A percentile compares a stretch with the other conserved stretches of the same genome.
Conservation (phyloP, 2,797 vertebrate species). For the Labeo calbasu region DNA sequence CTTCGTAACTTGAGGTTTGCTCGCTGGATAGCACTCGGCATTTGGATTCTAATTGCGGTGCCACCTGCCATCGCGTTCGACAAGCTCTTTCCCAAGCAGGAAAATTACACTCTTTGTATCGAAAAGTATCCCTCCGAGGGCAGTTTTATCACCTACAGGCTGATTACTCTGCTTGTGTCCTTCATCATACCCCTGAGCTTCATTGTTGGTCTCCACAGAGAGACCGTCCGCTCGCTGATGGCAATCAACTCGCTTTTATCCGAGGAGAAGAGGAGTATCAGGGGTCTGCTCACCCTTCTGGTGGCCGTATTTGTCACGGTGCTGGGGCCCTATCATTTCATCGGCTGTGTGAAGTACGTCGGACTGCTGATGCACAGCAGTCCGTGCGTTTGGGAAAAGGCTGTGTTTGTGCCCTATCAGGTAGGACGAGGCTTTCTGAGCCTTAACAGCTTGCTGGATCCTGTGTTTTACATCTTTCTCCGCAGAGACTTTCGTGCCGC, state of each 20-base stretch:
- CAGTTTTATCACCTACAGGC: slow-evolving; percentile 53
- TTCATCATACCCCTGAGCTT: slow-evolving; percentile 61
- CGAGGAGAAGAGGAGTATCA: slow-evolving; percentile 59
- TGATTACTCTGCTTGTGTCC: slow-evolving; percentile 60
- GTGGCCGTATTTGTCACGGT: slow-evolving; percentile 59
- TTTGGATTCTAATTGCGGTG: slow-evolving; percentile 51
- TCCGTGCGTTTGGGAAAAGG: slow-evolving; percentile 55
- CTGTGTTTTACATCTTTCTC: slow-evolving; percentile 60
- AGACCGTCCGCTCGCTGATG: slow-evolving; percentile 64
- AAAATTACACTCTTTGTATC: slow-evolving; percentile 57
- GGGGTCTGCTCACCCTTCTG: slow-evolving; percentile 56
- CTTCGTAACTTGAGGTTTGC: slow-evolving; percentile 48
- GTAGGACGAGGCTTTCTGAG: slow-evolving; percentile 54
- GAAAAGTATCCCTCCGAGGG: slow-evolving; percentile 60
- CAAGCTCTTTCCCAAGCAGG: slow-evolving; percentile 37
- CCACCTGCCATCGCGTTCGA: slow-evolving; percentile 43
- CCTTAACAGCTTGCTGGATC: slow-evolving; percentile 63
- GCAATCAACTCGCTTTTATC: slow-evolving; percentile 56
- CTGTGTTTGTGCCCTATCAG: slow-evolving; percentile 54
- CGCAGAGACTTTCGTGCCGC: slow-evolving; percentile 54
- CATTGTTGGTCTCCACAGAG: slow-evolving; percentile 54
- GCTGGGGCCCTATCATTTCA: slow-evolving; percentile 63
- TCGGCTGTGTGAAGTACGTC: slow-evolving; percentile 59
- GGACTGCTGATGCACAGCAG: slow-evolving; percentile 44
- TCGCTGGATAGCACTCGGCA: slow-evolving; percentile 29